Evolutionary conservation across 2,888 invertebrate genomes (phyloP).

Genomic region (Epirrita christyi): DNA sequence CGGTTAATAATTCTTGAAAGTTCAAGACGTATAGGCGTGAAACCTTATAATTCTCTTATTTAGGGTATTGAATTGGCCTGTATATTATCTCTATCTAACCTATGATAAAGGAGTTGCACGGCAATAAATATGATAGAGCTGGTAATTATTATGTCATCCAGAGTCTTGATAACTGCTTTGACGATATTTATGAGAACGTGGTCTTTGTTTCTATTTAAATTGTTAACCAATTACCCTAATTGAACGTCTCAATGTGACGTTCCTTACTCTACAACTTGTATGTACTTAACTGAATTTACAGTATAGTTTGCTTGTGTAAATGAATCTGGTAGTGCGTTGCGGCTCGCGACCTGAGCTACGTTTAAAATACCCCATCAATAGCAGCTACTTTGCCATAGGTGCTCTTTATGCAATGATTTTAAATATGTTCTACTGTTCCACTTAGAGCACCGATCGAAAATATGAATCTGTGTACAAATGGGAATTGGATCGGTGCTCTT

Average conservation of each 20-base stretch:
- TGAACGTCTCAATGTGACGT: background rate
- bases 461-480: too few relatives aligned
- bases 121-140: conserved; percentile 15
- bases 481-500: too few relatives aligned
- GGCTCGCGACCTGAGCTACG: too few relatives aligned
- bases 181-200: conserved; percentile 13
- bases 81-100: background rate
- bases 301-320: too few relatives aligned
- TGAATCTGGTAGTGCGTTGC: too few relatives aligned
- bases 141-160: conserved; percentile 13
- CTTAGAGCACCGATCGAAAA: too few relatives aligned
- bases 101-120: conserved; percentile 12
- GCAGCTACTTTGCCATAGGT: too few relatives aligned
- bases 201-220: conserved; percentile 19
- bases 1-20: background rate
- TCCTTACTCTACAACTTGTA: too few relatives aligned
- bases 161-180: conserved; percentile 14
- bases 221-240: background rate
- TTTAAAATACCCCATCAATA: too few relatives aligned
- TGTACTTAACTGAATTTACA: too few relatives aligned
- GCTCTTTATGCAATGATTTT: too few relatives aligned
- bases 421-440: too few relatives aligned
- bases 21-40: background rate
- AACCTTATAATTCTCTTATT: background rate
- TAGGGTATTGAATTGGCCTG: conserved; percentile 1